Evolutionary conservation across 2,113 vertebrate genomes (phyloP).

Genomic region (Penelope pileata): DNA sequence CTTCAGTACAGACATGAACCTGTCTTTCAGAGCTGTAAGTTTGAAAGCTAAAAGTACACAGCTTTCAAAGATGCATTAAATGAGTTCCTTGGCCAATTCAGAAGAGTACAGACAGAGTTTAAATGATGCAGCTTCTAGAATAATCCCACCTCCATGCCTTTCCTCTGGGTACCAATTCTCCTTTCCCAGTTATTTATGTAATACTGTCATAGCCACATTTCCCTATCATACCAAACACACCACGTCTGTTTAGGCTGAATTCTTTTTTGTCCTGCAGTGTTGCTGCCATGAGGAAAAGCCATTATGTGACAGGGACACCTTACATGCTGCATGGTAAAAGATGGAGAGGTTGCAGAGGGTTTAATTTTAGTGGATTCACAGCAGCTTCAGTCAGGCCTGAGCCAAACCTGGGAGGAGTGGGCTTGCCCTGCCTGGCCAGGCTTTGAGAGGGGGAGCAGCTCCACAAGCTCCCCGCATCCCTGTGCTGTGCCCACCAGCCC

Average conservation of each 20-base stretch:
- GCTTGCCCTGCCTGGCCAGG: background rate
- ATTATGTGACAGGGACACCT: too few species aligned
- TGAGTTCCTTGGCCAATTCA: background rate
- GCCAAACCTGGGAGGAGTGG: background rate
- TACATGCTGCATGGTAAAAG: background rate
- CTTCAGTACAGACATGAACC: background rate
- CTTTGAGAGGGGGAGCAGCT: background rate
- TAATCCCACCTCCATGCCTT: background rate
- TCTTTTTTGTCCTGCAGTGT: background rate
- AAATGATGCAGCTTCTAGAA: background rate
- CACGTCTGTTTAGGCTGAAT: background rate
- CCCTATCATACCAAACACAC: background rate
- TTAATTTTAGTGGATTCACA: background rate
- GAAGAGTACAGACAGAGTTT: background rate
- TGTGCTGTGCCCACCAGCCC: background rate
- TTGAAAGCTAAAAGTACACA: background rate
- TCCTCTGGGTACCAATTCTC: rapidly evolving
- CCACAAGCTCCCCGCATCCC: background rate
- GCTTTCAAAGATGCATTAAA: background rate
- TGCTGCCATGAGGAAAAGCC: background rate
- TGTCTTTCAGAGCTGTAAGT: background rate
- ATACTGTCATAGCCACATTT: background rate
- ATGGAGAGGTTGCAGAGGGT: background rate
- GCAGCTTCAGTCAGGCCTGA: background rate
- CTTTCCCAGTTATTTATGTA: background rate